phyloP scores from a whole-genome alignment of 1,140 invertebrate species.

The Aphaenogaster rudis region DNA sequence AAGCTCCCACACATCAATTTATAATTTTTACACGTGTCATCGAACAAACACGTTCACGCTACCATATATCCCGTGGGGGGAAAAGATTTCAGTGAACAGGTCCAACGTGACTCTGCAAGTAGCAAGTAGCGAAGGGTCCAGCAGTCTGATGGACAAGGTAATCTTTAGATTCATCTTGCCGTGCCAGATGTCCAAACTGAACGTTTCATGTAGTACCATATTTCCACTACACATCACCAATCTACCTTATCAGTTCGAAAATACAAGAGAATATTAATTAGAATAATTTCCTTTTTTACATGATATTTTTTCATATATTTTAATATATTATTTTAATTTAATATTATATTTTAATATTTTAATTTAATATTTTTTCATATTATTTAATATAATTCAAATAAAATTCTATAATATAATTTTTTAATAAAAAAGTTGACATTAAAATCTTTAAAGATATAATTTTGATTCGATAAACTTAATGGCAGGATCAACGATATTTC shows the following conservation, averaged over 20 bases:
- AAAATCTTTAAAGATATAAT: not conserved
- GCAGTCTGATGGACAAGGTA: constrained; percentile 56
- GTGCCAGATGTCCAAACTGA: constrained; percentile 72
- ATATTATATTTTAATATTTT: too few species aligned
- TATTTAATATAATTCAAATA: too few species aligned
- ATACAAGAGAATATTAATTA: constrained; percentile 9
- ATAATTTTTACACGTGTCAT: constrained; percentile 64
- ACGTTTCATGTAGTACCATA: constrained; percentile 10
- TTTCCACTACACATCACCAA: constrained; percentile 46
- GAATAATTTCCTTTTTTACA: not conserved
- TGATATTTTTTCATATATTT: not conserved
- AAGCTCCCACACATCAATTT: constrained; percentile 60
- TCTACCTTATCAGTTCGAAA: constrained; percentile 23
- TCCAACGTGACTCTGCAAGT: constrained; percentile 72
- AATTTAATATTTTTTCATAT: too few species aligned
- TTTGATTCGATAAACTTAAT: not conserved
- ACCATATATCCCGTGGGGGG: constrained; percentile 22
- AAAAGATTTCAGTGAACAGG: constrained; percentile 69
- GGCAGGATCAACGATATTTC: not conserved
- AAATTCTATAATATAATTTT: not conserved
- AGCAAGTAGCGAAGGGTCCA: constrained; percentile 47
- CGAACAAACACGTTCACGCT: constrained; percentile 48
- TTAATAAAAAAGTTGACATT: not conserved
- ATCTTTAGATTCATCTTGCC: constrained; percentile 69
- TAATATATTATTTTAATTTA: too few species aligned